Conservation (phyloP, 2,888 invertebrate genomes). For the Spodoptera littoralis region DNA sequence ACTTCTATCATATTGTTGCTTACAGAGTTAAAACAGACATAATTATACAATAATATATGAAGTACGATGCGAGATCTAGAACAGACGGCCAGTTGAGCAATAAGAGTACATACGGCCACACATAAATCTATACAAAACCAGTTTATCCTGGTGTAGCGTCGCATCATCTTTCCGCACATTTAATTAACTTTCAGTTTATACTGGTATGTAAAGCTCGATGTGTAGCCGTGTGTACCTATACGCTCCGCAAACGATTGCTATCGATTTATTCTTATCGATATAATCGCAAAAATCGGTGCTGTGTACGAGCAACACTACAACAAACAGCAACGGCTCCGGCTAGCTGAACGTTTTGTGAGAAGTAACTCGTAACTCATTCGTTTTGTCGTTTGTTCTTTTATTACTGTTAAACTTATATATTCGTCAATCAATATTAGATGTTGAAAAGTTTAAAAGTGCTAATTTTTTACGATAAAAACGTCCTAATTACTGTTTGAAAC, state of each 20-base stretch:
- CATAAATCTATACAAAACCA: too few relatives aligned
- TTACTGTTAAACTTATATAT: conserved; percentile 6
- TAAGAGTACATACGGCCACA: too few relatives aligned
- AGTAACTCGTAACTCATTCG: conserved; percentile 1
- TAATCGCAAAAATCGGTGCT: conserved; percentile 12
- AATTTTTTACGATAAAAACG: conserved; percentile 1
- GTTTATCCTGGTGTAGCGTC: too few relatives aligned
- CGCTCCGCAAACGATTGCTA: neutral
- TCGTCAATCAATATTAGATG: neutral
- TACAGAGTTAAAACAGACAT: too few relatives aligned
- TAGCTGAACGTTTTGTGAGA: conserved; percentile 20
- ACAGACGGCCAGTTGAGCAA: too few relatives aligned
- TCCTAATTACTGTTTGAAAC: neutral
- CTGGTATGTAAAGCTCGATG: too few relatives aligned
- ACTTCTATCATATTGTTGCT: too few relatives aligned
- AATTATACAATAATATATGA: too few relatives aligned
- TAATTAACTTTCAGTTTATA: too few relatives aligned
- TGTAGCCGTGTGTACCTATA: too few relatives aligned
- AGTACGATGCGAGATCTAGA: too few relatives aligned
- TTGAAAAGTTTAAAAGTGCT: conserved; percentile 13
- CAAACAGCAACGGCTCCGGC: neutral
- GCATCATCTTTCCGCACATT: too few relatives aligned
- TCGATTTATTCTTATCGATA: neutral
- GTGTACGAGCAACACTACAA: conserved; percentile 29
- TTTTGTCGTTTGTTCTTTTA: neutral